Evolutionary conservation across 1,140 invertebrate species (phyloP), one percentile per base, ranked within the genome.

Genomic region (Bombyx mori): DNA sequence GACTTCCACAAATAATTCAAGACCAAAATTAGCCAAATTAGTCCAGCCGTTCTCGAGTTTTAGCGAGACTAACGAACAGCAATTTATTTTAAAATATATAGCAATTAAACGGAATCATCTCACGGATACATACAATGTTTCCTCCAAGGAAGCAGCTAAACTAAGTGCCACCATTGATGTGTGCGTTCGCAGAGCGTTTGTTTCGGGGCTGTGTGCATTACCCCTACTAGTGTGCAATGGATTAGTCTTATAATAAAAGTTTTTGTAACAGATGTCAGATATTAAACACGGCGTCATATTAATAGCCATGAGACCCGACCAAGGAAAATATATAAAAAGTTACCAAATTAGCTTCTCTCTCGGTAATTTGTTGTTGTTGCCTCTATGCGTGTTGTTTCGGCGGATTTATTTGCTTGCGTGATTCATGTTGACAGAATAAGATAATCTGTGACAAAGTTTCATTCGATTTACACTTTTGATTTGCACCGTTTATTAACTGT

Each of bases 201-300:
- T 54, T 73, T 66, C 58, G 12, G 26, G 47, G 56, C 4, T 10
- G 62, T 73, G 69, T 73, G 60, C 26, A 46, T 57, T 66, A 51
- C 50, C 22, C 22, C 26, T n/a, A 60, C 66, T 61, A 71, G 75
- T 78, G 75, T 82, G 80, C 82, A 84, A 85, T 79, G 79, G 83
- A 87, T 87, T 87, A 87, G 82, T 80, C 63, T 86, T 85, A 85
- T 87, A 87, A 86, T 87, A 87, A 87, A 87, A 87, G 83, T 87
- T 87, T 86, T 85, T 85, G 83, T 80, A 87, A 85, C 83, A 87
- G 80, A 87, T 87, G 83, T 85, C 80, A 83, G 75, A 85, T 87
- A 87, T 87, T 87, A 87, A 87, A 84, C 81, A 82, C 76, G 73
- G 70, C 69, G 73, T 75, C 76, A 75, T 77, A 83, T 82, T 87